Percentiles rank a stretch among this genome's conserved stretches.
Evolutionary conservation across 2,888 invertebrate genomes (phyloP).

Genomic region (Celastrina argiolus): DNA sequence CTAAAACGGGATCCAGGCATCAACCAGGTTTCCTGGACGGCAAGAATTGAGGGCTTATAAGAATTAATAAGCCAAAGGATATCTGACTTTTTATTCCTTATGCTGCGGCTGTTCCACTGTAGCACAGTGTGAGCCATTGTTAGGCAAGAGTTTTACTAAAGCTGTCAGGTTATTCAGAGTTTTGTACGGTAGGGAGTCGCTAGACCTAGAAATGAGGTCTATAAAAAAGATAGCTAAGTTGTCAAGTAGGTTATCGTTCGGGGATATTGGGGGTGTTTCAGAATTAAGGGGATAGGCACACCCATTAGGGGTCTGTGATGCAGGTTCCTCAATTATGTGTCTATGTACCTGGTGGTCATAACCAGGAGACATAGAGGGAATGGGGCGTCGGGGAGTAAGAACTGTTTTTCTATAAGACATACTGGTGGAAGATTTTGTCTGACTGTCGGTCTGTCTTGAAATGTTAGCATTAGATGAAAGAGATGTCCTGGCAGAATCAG

Average conservation of each 20-base stretch:
- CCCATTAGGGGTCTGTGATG: neutral
- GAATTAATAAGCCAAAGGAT: slow-evolving; percentile 24
- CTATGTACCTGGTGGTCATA: slow-evolving; percentile 13
- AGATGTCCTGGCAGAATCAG: neutral
- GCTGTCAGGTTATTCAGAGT: no score
- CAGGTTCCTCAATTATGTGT: neutral
- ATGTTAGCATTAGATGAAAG: no score
- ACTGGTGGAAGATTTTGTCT: neutral
- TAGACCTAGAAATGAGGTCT: no score
- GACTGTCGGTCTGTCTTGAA: neutral
- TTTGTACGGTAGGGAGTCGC: no score
- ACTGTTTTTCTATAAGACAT: neutral
- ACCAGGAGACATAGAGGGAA: neutral
- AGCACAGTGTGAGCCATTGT: no score
- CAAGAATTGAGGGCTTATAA: slow-evolving; percentile 23
- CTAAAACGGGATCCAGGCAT: slow-evolving; percentile 27
- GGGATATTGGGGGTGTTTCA: neutral
- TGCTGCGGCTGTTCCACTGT: slow-evolving; percentile 33
- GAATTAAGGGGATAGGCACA: neutral
- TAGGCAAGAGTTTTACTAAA: no score
- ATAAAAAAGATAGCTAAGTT: neutral
- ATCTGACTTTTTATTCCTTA: slow-evolving; percentile 28
- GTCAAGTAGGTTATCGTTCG: neutral
- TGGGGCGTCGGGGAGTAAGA: neutral
- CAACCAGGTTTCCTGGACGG: no score